phyloP scores from a whole-genome alignment of 2,113 vertebrate genomes.

The Panurus biarmicus region DNA sequence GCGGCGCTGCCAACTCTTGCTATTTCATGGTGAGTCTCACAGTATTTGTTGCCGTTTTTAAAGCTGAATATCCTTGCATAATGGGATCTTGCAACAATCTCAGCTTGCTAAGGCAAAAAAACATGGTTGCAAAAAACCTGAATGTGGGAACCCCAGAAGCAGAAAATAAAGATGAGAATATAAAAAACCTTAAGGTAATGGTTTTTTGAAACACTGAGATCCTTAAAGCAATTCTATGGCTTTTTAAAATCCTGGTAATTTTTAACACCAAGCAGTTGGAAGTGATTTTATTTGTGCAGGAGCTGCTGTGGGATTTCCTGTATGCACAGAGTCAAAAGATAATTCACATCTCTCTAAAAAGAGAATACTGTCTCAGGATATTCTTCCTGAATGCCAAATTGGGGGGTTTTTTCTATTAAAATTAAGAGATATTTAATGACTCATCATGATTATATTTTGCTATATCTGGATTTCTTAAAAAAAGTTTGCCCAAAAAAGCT shows the following conservation, averaged over 20 bases:
- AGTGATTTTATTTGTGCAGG: not conserved
- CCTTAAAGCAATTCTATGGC: not conserved
- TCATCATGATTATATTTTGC: not conserved
- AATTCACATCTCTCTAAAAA: not conserved
- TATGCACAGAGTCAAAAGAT: not conserved
- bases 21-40: not conserved
- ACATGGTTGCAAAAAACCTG: not conserved
- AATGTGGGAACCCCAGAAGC: not conserved
- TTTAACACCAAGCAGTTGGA: not conserved
- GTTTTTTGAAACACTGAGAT: not conserved
- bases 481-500: not conserved
- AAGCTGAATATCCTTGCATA: not conserved
- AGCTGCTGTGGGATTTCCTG: not conserved
- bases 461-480: not conserved
- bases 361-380: not conserved
- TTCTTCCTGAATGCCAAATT: not conserved
- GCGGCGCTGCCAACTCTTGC: not conserved
- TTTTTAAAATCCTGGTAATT: not conserved
- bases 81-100: not conserved
- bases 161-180: not conserved
- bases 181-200: not conserved
- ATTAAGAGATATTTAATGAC: not conserved
- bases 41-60: conserved; percentile 9
- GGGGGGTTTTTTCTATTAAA: not conserved
- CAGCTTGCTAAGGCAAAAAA: not conserved